Conservation (phyloP, 2,113 vertebrate species). For the Pangasianodon hypophthalmus region DNA sequence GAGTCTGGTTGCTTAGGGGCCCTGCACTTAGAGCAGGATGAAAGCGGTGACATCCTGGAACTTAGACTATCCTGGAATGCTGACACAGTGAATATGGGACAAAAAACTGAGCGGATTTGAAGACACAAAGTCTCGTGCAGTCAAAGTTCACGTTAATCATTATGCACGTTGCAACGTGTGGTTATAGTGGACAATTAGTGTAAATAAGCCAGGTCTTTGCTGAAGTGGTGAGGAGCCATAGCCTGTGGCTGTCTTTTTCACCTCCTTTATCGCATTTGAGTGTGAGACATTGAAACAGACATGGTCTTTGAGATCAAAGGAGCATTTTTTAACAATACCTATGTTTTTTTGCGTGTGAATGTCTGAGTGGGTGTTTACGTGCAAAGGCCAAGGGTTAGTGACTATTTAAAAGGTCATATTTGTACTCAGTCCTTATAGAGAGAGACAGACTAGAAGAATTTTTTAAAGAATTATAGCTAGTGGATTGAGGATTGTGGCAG, state of each 20-base stretch:
- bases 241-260: slow-evolving; percentile 12
- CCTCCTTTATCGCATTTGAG: slow-evolving; percentile 9
- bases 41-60: not conserved
- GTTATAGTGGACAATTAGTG: not conserved
- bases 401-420: not conserved
- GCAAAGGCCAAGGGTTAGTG: not conserved
- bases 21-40: not conserved
- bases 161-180: slow-evolving; percentile 15
- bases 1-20: not conserved
- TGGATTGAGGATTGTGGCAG: not conserved
- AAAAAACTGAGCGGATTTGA: not conserved
- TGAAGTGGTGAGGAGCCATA: not conserved
- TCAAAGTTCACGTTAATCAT: slow-evolving; percentile 9
- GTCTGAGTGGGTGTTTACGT: not conserved
- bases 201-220: slow-evolving; percentile 21
- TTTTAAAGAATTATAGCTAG: not conserved
- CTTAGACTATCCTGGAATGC: not conserved
- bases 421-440: not conserved
- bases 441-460: not conserved
- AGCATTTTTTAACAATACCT: not conserved
- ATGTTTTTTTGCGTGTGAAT: not conserved
- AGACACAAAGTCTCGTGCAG: slow-evolving; percentile 7
- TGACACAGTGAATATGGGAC: not conserved
- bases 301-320: slow-evolving; percentile 24
- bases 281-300: slow-evolving; percentile 23